A percentile compares a stretch with the other conserved stretches of the same genome.
Evolutionary conservation across 2,797 vertebrate species (phyloP).

Genomic region (Lutjanus argentimaculatus): DNA sequence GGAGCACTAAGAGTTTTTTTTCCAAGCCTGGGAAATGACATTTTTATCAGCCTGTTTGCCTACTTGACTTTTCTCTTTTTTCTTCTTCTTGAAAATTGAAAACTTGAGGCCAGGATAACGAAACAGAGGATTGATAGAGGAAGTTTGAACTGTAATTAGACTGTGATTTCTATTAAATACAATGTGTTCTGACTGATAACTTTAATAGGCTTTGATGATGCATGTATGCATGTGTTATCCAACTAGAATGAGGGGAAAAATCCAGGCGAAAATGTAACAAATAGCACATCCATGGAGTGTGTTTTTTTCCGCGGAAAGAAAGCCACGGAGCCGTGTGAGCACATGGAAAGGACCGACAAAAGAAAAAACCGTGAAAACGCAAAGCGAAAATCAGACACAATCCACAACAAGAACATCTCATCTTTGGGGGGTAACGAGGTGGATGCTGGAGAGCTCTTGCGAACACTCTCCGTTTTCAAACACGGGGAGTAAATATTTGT

Average conservation of each 20-base stretch:
- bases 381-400: slow-evolving; percentile 25
- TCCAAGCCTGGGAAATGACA: slow-evolving; percentile 41
- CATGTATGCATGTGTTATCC: neutral
- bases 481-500: neutral
- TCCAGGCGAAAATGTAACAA: neutral
- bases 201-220: slow-evolving; percentile 9
- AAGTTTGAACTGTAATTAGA: slow-evolving; percentile 8
- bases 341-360: slow-evolving; percentile 49
- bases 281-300: neutral
- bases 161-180: neutral
- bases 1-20: slow-evolving; percentile 31
- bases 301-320: slow-evolving; percentile 13
- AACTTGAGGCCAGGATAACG: slow-evolving; percentile 30
- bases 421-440: slow-evolving; percentile 1
- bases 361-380: slow-evolving; percentile 5
- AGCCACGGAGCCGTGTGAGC: slow-evolving; percentile 27
- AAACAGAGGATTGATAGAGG: neutral
- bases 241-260: neutral
- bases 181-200: slow-evolving; percentile 8
- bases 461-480: neutral
- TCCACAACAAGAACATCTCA: slow-evolving; percentile 8
- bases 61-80: slow-evolving; percentile 19
- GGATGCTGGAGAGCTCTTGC: neutral
- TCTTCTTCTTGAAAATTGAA: slow-evolving; percentile 28
- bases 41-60: slow-evolving; percentile 55